phyloP scores from a whole-genome alignment of 2,797 vertebrate genomes.

The Tragopan temminckii region DNA sequence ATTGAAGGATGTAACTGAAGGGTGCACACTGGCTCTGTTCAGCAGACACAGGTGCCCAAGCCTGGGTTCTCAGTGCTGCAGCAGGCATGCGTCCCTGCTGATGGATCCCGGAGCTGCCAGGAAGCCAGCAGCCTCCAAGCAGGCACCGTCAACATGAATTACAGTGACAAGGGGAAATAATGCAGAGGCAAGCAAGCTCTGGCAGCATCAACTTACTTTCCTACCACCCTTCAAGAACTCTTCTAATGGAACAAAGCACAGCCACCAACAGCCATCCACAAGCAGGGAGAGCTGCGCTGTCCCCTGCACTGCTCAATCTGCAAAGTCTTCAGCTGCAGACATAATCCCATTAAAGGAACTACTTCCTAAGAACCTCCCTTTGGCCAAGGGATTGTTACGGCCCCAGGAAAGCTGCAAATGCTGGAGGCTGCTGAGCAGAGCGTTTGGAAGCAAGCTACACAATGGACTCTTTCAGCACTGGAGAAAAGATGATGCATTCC shows the following conservation, averaged over 20 bases:
- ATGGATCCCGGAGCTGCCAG: not conserved
- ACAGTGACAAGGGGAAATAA: not conserved
- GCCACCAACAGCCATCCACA: accelerated
- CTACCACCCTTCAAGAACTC: conserved; percentile 1
- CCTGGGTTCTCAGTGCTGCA: not conserved
- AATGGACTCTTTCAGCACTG: accelerated
- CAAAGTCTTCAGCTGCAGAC: not conserved
- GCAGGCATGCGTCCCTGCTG: not conserved
- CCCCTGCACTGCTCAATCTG: not conserved
- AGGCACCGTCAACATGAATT: not conserved
- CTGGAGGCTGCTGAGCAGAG: not conserved
- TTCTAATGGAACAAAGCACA: not conserved
- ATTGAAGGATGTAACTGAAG: not conserved
- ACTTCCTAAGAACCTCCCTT: not conserved
- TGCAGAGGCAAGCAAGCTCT: not conserved
- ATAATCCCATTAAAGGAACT: not conserved
- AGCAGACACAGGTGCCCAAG: not conserved
- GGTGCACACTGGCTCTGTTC: accelerated
- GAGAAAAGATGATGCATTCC: not conserved
- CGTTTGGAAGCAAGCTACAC: not conserved
- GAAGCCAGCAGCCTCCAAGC: not conserved
- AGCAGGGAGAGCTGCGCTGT: not conserved
- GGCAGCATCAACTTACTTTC: not conserved
- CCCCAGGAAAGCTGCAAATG: not conserved
- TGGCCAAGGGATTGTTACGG: not conserved